phyloP scores from a whole-genome alignment of 1,140 invertebrate species.

The Galleria mellonella region DNA sequence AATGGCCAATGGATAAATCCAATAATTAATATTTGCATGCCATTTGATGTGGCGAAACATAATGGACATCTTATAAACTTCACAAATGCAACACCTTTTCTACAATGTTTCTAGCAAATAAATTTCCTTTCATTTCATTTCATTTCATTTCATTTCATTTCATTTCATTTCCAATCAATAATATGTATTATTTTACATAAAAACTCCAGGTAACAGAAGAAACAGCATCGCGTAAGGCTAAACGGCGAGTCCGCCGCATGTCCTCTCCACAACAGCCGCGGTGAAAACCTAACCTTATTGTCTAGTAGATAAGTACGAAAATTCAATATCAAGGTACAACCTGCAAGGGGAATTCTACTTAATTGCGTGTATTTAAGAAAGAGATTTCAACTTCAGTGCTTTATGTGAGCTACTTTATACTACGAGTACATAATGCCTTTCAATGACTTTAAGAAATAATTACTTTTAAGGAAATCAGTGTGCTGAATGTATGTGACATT shows the following conservation, averaged over 20 bases:
- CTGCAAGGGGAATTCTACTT: not conserved
- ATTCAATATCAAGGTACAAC: not conserved
- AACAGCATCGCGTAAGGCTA: conserved; percentile 13
- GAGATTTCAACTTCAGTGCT: too few relatives aligned
- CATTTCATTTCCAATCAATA: too few relatives aligned
- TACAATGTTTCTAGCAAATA: too few relatives aligned
- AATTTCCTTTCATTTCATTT: too few relatives aligned
- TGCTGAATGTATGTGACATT: not conserved
- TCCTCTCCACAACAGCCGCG: conserved; percentile 15
- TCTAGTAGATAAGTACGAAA: not conserved
- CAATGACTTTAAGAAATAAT: not conserved
- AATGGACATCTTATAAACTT: too few relatives aligned
- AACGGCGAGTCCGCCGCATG: conserved; percentile 14
- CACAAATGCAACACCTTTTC: too few relatives aligned
- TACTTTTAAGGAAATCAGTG: not conserved
- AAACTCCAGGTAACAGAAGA: conserved; percentile 26
- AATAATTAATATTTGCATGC: too few relatives aligned
- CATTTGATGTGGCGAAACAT: too few relatives aligned
- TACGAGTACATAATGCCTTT: not conserved
- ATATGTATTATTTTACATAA: not conserved
- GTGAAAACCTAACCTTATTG: conserved; percentile 14
- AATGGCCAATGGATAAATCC: too few relatives aligned
- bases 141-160: not conserved
- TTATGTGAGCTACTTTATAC: not conserved
- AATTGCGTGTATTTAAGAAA: not conserved